phyloP scores from a whole-genome alignment of 2,113 vertebrate species.

The Prietella phreatophila region DNA sequence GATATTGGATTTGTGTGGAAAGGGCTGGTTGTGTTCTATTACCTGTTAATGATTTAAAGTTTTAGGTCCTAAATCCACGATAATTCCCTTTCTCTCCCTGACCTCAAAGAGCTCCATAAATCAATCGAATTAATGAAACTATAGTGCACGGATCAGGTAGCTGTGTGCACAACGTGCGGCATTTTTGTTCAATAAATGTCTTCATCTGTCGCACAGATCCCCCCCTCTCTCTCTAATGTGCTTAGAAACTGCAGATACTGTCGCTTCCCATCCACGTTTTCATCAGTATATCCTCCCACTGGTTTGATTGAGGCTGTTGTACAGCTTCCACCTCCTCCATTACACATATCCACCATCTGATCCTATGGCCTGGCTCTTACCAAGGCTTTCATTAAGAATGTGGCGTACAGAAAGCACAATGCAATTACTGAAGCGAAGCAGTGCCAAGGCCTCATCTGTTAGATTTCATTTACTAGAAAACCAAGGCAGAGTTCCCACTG shows the following conservation, averaged over 20 bases:
- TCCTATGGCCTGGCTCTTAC: constrained; percentile 36
- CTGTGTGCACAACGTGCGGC: constrained; percentile 30
- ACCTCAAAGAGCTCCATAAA: constrained; percentile 55
- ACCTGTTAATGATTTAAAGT: constrained; percentile 50
- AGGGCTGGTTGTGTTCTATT: constrained; percentile 35
- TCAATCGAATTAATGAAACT: constrained; percentile 59
- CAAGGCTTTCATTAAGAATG: constrained; percentile 59
- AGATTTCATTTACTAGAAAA: constrained; percentile 49
- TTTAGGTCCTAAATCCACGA: constrained; percentile 33
- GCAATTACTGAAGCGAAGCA: constrained; percentile 44
- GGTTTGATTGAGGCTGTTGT: constrained; percentile 59
- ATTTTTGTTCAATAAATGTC: constrained; percentile 48
- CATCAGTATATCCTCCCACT: constrained; percentile 64
- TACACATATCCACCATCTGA: constrained; percentile 45
- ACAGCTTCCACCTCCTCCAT: constrained; percentile 53
- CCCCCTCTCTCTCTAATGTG: constrained; percentile 3
- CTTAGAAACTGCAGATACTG: constrained; percentile 55
- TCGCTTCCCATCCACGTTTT: constrained; percentile 63
- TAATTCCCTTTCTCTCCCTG: constrained; percentile 41
- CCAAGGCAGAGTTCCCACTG: constrained; percentile 17
- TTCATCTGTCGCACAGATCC: constrained; percentile 11
- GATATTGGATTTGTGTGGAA: constrained; percentile 19
- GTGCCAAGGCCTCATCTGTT: constrained; percentile 43
- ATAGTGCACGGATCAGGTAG: constrained; percentile 45
- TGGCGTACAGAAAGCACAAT: constrained; percentile 58